Evolutionary conservation across 2,113 vertebrate genomes (phyloP).

Genomic region (Hydrochoerus hydrochaeris): DNA sequence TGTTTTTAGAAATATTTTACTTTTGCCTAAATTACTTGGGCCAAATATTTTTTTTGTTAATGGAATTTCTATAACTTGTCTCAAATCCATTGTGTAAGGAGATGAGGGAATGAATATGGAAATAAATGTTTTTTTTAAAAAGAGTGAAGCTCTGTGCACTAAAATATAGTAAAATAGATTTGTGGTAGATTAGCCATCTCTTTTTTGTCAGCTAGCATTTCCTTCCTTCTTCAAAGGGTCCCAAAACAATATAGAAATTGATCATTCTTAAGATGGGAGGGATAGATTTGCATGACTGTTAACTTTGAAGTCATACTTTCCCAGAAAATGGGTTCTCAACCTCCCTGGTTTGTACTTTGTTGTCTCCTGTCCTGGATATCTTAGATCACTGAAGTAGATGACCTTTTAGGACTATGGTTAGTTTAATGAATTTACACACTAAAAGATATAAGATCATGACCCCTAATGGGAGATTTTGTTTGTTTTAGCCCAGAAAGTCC

Average conservation of each 20-base stretch:
- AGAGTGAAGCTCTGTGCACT: background rate
- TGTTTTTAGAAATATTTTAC: conserved; percentile 42
- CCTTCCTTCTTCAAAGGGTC: background rate
- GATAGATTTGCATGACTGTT: background rate
- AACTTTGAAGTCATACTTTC: conserved; percentile 3
- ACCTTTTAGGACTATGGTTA: background rate
- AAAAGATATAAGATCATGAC: background rate
- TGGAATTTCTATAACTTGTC: conserved; percentile 11
- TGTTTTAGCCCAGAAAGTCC: background rate
- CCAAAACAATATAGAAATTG: background rate
- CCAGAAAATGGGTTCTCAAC: background rate
- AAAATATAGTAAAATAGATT: background rate
- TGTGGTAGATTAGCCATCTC: background rate
- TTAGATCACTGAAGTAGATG: conserved; percentile 28
- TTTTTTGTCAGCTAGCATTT: background rate
- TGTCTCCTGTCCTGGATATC: background rate
- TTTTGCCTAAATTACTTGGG: conserved; percentile 45
- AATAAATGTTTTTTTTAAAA: conserved; percentile 23
- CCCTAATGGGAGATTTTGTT: background rate
- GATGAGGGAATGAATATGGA: background rate
- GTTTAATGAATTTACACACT: background rate
- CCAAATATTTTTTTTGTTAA: conserved; percentile 47
- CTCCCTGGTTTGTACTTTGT: background rate
- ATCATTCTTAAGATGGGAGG: background rate
- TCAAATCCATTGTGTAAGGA: conserved; percentile 33